Percentiles rank a stretch among this genome's conserved stretches.
These are phyloP conservation scores for Conchocele bisecta DNA, from an alignment of 2,888 invertebrate genomes.

Conservation along the genomic window DNA sequence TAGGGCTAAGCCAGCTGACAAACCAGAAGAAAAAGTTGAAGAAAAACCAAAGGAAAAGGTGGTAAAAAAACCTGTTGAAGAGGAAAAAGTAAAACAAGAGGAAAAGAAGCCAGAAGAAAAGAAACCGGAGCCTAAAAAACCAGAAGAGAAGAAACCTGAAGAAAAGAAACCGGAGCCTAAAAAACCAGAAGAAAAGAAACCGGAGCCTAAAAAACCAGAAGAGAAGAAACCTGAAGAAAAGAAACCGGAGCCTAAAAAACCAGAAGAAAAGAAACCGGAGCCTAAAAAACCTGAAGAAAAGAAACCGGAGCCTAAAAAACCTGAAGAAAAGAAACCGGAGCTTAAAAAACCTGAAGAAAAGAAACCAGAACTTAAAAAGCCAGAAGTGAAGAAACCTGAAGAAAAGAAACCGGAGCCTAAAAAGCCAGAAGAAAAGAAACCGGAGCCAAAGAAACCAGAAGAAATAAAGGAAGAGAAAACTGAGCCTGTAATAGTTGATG, in stretches of 20 bases:
- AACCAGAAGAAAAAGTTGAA: no score
- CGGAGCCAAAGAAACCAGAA: slow-evolving; percentile 18
- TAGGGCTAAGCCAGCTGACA: no score
- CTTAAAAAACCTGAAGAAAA: slow-evolving; percentile 30
- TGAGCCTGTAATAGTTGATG: slow-evolving; percentile 80
- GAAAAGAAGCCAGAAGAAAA: slow-evolving; percentile 48
- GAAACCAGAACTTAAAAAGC: slow-evolving; percentile 5
- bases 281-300: no score
- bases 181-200: slow-evolving; percentile 46
- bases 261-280: no score
- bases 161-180: slow-evolving; percentile 35
- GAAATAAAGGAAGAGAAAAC: slow-evolving; percentile 7
- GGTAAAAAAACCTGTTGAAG: slow-evolving; percentile 13
- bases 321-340: no score
- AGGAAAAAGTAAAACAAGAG: slow-evolving; percentile 16
- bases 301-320: no score
- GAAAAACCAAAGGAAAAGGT: slow-evolving; percentile 6
- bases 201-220: slow-evolving; percentile 35
- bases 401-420: slow-evolving; percentile 19
- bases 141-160: slow-evolving; percentile 34
- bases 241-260: slow-evolving; percentile 20
- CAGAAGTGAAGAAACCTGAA: slow-evolving; percentile 24
- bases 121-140: slow-evolving; percentile 41
- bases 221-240: slow-evolving; percentile 22
- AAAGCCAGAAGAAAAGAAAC: slow-evolving; percentile 13